phyloP scores from a whole-genome alignment of 2,888 invertebrate species.

The Drosophila percnosoma region DNA sequence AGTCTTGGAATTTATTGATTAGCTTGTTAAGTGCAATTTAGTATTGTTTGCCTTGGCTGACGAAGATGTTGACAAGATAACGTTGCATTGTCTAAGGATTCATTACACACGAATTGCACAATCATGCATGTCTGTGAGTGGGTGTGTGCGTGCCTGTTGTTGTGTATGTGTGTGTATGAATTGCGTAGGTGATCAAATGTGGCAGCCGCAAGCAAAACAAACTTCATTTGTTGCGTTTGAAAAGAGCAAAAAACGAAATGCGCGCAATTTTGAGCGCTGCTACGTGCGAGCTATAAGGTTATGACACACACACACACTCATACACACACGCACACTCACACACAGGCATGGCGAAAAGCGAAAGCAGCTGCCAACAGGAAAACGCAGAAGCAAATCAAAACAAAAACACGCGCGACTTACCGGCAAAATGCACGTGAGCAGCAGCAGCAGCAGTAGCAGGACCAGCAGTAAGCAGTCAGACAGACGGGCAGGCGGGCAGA shows the following conservation, averaged over 20 bases:
- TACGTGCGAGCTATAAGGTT: conserved; percentile 64
- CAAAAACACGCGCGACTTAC: conserved; percentile 75
- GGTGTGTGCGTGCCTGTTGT: neutral
- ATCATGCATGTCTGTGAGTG: neutral
- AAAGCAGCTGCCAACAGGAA: conserved; percentile 48
- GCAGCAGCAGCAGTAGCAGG: neutral
- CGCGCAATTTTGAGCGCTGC: conserved; percentile 41
- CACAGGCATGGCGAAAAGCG: conserved; percentile 58
- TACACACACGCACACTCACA: conserved; percentile 29
- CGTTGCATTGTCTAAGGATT: conserved; percentile 7
- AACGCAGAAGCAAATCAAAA: conserved; percentile 64
- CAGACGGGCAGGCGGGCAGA: neutral
- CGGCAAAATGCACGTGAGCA: conserved; percentile 76
- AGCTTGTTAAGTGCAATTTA: conserved; percentile 37
- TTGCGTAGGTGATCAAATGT: conserved; percentile 42
- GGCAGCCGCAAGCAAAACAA: conserved; percentile 35
- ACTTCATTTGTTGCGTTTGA: conserved; percentile 43
- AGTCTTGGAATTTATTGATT: conserved; percentile 33
- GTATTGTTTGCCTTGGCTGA: conserved; percentile 24
- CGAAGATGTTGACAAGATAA: conserved; percentile 24
- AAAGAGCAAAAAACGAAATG: conserved; percentile 16
- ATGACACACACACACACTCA: conserved; percentile 19
- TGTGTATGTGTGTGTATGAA: conserved; percentile 2
- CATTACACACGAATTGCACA: neutral
- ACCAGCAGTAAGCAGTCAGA: neutral